phyloP scores from a whole-genome alignment of 2,888 invertebrate genomes.

The Eupeodes luniger region DNA sequence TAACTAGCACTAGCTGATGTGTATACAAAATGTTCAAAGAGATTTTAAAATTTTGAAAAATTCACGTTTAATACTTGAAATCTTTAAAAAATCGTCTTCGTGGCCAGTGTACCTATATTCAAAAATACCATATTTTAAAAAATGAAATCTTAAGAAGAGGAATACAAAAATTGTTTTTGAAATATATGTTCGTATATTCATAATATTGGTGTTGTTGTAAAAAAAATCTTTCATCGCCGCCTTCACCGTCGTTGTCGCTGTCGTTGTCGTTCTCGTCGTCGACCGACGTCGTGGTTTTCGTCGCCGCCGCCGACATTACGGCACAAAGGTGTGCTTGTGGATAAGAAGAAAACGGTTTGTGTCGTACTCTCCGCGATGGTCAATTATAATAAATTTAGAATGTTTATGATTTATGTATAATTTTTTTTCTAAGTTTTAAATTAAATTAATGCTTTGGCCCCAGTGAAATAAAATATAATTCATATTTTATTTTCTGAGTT shows the following conservation, averaged over 20 bases:
- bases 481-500: conserved; percentile 43
- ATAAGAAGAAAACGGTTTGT: conserved; percentile 59
- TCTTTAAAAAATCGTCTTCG: conserved; percentile 56
- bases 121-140: conserved; percentile 33
- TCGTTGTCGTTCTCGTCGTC: background rate
- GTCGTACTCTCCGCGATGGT: conserved; percentile 56
- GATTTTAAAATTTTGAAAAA: conserved; percentile 32
- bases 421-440: conserved; percentile 12
- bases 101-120: conserved; percentile 11
- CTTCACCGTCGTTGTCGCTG: too few species aligned
- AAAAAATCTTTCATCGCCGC: conserved; percentile 20
- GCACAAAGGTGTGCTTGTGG: conserved; percentile 58
- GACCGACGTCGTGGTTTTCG: background rate
- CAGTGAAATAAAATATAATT: conserved; percentile 48
- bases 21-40: conserved; percentile 1
- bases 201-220: conserved; percentile 21
- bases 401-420: conserved; percentile 56
- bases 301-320: conserved; percentile 1
- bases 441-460: conserved; percentile 29
- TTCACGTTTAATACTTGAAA: conserved; percentile 52
- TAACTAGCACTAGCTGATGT: too few species aligned
- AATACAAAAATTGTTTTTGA: conserved; percentile 53
- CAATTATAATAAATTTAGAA: conserved; percentile 71
- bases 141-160: conserved; percentile 17
- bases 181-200: conserved; percentile 42